Base-by-base conservation (phyloP, 2,888 invertebrate genomes). In the Parnassius smintheus region DNA sequence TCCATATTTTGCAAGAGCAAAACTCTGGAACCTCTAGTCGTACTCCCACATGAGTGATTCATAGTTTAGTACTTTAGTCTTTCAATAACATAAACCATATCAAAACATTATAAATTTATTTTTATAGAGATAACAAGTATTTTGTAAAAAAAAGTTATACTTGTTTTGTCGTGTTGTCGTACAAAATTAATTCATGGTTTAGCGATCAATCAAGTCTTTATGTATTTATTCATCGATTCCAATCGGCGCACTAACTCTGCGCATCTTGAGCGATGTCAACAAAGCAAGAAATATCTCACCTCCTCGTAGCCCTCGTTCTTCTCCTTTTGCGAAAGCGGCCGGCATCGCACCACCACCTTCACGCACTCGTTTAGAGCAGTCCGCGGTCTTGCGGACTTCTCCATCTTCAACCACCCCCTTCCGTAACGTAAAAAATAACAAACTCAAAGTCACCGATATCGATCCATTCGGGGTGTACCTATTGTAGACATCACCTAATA, bases 271-370 rank as follows among this genome's bases (percentile, higher is more conserved):
- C 64, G 65, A 72, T 65, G 74, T 71, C 75, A 80, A 77, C 77
- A 76, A 73, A 71, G 69, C 66, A 67, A 61, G 64, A 64, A 60
- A 59, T 56, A 50, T 64, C 85, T 83, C 75, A 92, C 92, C 88
- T 96, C 95, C 66, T 88, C 93, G 88, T 95, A 94, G 25, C 96
- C 96, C 76, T 95, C 94, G 48, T 92, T 88, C 48, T 93, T 93
- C 91, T 99, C 99, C 74, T 95, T 96, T 70, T 96, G 94, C 74
- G 96, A 97, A 91, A 99, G 95, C 49, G 99, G 99, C 61, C 99
- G 95, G 92, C 99, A 98, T 82, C 99, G 93, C 62, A 99, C 99
- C 71, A 99, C 96, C 69, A 99, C 99, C 91, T 98, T 98, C 65
- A 99, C 98, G 78, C 96, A 95, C 89, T 99, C 98, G 82, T 95